A percentile compares a stretch with the other conserved stretches of the same genome.
phyloP scores from a whole-genome alignment of 92 coral and sea anemone species.

The Palythoa grandis region DNA sequence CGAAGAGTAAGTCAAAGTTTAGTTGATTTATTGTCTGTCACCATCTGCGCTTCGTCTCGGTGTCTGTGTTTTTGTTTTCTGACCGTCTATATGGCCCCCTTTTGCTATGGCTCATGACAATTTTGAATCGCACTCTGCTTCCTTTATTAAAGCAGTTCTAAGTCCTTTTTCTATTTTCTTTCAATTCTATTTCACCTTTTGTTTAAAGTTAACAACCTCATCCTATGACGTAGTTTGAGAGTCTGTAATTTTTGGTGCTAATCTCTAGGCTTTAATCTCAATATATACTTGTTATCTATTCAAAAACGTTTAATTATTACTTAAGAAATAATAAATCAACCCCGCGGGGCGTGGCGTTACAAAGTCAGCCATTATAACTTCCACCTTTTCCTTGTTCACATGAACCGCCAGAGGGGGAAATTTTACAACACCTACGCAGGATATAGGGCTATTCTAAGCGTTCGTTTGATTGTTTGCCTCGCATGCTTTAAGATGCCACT shows the following conservation, averaged over 20 bases:
- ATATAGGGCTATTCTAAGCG: not conserved
- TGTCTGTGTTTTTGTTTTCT: slow-evolving; percentile 15
- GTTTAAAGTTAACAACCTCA: not conserved
- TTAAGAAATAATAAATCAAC: slow-evolving; percentile 20
- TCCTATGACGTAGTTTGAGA: not conserved
- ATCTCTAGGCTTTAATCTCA: not conserved
- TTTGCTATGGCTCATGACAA: not conserved
- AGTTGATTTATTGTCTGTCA: not conserved
- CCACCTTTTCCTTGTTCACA: not conserved
- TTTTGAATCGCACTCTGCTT: not conserved
- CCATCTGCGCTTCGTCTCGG: slow-evolving; percentile 1
- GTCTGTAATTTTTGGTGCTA: not conserved
- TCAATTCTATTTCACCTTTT: not conserved
- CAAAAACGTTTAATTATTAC: not conserved
- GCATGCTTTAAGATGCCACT: not conserved
- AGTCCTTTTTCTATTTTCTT: not conserved
- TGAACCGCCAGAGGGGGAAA: slow-evolving; percentile 12
- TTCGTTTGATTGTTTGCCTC: not conserved
- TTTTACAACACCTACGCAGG: not conserved
- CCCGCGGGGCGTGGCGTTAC: slow-evolving; percentile 2
- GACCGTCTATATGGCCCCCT: slow-evolving; percentile 9
- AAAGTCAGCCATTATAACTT: not conserved
- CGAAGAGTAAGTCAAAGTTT: slow-evolving; percentile 66
- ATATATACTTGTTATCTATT: not conserved
- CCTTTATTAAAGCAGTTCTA: not conserved